Evolutionary conservation across 2,888 invertebrate genomes (phyloP), one percentile per base, ranked within the genome.

Genomic region (Sesia bembeciformis): DNA sequence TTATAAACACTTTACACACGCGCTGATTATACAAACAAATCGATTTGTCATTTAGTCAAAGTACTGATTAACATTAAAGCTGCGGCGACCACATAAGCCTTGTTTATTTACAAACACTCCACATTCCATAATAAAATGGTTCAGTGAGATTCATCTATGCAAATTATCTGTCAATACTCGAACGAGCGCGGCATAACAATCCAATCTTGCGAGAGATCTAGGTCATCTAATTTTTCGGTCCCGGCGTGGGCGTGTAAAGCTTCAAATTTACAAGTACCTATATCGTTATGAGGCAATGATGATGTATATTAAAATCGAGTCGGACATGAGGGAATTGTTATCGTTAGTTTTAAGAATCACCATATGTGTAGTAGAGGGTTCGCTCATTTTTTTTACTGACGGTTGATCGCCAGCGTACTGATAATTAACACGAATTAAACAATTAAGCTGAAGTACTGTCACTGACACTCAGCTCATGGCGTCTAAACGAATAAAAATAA

Each of bases 341-440:
- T 23, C n/a, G 46, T 23, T 23, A 23, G 23, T 23, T 23, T 23
- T 23, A 46, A 43, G 23, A 46, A 3, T 46, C 46, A 46, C 46
- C n/a, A 46, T 46, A 8, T 46, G 46, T 46, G 46, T 46, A 46
- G 4, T 23, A 46, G 46, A 46, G 46, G 46, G 46, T 46, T 7
- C 46, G 23, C 23, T 46, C 8, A 46, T 4, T 46, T 23, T 8
- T 46, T 7, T 46, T 23, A 23, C 23, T 23, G 23, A 2, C 23
- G 23, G 23, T 23, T 23, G 2, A 23, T 23, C 60, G 55, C 58
- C 55, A 43, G 57, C 59, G 60, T 5, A 50, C 38, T 23, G 23
- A 23, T 68, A 74, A 76, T 78, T 75, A 77, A 70, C 66, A 67
- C 63, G 62, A 75, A 78, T 80, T 76, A 76, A 81, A 72, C 72